Percentiles rank a stretch among this genome's conserved stretches.
Evolutionary conservation across 1,140 invertebrate genomes (phyloP).

Genomic region (Nasonia giraulti): DNA sequence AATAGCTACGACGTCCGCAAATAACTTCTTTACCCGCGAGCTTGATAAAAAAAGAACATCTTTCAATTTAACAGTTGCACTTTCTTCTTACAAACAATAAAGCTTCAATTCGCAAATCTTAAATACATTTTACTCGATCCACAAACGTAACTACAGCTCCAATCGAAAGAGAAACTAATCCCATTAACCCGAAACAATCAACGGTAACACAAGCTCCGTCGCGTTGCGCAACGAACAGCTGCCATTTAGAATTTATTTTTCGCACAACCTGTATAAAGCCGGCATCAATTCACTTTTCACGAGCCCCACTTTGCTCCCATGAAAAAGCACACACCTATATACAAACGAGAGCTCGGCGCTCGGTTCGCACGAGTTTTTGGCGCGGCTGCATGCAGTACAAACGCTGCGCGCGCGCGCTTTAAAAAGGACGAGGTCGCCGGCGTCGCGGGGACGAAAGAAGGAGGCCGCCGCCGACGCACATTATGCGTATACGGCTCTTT

Average conservation of each 20-base stretch:
- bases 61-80: too few relatives aligned
- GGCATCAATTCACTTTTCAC: not conserved
- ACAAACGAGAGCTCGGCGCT: not conserved
- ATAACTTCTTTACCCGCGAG: too few relatives aligned
- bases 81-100: too few relatives aligned
- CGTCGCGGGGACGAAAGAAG: not conserved
- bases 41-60: too few relatives aligned
- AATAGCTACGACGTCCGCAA: not conserved
- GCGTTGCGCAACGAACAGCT: not conserved
- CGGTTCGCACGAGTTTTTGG: slow-evolving; percentile 21
- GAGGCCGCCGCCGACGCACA: not conserved
- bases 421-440: slow-evolving; percentile 33
- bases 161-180: not conserved
- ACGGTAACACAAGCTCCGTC: too few relatives aligned
- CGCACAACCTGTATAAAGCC: not conserved
- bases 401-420: slow-evolving; percentile 24
- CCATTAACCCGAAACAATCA: not conserved
- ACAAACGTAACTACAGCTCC: not conserved
- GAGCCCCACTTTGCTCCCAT: not conserved
- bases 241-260: not conserved
- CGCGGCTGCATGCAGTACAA: not conserved
- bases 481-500: not conserved
- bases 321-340: not conserved
- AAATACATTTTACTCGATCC: not conserved
- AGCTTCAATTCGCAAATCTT: too few relatives aligned